A percentile compares a stretch with the other conserved stretches of the same genome.
Conservation (phyloP, 2,113 vertebrate genomes). For the Ptychochromis oligacanthus region DNA sequence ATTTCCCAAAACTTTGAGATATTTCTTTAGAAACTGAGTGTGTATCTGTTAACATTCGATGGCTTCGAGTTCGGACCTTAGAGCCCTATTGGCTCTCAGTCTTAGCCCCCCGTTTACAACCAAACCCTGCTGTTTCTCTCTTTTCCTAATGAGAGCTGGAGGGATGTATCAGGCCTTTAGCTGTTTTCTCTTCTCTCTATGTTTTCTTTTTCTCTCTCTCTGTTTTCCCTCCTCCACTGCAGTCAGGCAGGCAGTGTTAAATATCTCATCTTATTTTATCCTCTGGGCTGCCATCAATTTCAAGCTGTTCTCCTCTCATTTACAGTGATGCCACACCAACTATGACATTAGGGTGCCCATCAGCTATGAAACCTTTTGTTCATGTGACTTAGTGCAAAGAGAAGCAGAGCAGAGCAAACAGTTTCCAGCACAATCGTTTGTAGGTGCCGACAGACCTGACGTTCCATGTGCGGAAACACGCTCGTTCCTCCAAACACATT, state of each 20-base stretch:
- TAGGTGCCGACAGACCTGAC: background rate
- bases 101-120: conserved; percentile 51
- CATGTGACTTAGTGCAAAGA: conserved; percentile 18
- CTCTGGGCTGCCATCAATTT: conserved; percentile 63
- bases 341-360: conserved; percentile 31
- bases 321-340: conserved; percentile 42
- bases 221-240: conserved; percentile 48
- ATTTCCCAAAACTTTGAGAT: background rate
- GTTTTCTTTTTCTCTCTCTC: conserved; percentile 1
- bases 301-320: conserved; percentile 69
- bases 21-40: background rate
- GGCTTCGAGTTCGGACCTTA: conserved; percentile 36
- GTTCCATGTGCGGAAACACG: background rate
- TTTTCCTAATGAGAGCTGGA: conserved; percentile 64
- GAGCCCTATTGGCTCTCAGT: conserved; percentile 26
- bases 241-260: conserved; percentile 54
- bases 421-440: background rate
- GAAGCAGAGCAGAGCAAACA: background rate
- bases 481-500: conserved; percentile 20
- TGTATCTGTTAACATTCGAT: conserved; percentile 27
- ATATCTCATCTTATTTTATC: conserved; percentile 60
- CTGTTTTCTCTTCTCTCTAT: conserved; percentile 30
- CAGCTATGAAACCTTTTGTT: conserved; percentile 50
- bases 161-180: conserved; percentile 41
- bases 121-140: conserved; percentile 38